A percentile compares a stretch with the other conserved stretches of the same genome.
phyloP scores from a whole-genome alignment of 2,797 vertebrate species.

The Protosalanx chinensis region DNA sequence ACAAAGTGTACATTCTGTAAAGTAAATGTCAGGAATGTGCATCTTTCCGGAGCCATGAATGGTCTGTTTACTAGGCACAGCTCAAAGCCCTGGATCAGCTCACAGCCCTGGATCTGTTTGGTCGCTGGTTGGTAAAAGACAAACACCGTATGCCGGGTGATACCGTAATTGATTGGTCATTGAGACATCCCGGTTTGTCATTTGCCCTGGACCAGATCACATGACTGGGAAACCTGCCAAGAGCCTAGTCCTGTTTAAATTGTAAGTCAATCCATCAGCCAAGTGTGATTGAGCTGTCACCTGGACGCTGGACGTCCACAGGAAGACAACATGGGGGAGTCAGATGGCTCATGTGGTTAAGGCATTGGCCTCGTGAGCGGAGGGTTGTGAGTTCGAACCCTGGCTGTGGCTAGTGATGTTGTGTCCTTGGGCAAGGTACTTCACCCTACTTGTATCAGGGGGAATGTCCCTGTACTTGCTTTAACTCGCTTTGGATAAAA shows the following conservation, averaged over 20 bases:
- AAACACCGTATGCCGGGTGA: neutral
- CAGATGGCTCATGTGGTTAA: too few species aligned
- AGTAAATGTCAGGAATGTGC: too few species aligned
- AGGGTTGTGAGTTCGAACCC: too few species aligned
- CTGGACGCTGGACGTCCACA: slow-evolving; percentile 15
- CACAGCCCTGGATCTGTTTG: neutral
- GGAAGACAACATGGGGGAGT: neutral
- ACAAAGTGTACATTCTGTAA: too few species aligned
- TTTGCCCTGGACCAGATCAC: neutral
- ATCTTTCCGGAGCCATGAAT: too few species aligned
- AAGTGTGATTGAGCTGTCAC: slow-evolving; percentile 10
- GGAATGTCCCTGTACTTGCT: too few species aligned
- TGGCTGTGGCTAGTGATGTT: too few species aligned
- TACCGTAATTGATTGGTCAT: neutral
- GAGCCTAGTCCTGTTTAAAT: slow-evolving; percentile 25
- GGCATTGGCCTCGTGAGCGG: too few species aligned
- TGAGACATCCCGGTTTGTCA: neutral
- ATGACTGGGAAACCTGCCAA: slow-evolving; percentile 17
- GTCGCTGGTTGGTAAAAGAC: neutral
- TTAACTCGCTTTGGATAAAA: too few species aligned
- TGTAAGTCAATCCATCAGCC: slow-evolving; percentile 16
- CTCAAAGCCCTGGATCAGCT: neutral
- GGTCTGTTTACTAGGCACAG: too few species aligned
- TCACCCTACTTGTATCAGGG: too few species aligned
- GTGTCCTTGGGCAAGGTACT: too few species aligned